Evolutionary conservation across 2,113 vertebrate genomes (phyloP).

Genomic region (Chelonoidis abingdonii): DNA sequence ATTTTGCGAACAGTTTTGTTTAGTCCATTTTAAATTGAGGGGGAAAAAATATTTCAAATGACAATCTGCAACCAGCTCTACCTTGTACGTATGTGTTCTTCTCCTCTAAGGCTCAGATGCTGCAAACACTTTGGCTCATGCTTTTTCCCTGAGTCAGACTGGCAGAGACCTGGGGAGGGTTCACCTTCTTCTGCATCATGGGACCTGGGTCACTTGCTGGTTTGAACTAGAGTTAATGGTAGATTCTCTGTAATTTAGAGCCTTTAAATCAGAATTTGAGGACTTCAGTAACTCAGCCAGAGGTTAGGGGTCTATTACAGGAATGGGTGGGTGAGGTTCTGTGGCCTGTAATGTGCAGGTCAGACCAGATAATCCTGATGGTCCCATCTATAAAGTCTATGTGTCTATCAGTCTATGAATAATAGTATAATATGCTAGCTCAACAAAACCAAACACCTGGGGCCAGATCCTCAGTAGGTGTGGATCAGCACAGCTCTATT

Average conservation of each 20-base stretch:
- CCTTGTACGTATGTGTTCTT: background rate
- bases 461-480: rapidly evolving
- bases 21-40: background rate
- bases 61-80: too few species aligned
- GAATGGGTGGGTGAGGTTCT: background rate
- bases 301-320: background rate
- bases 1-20: background rate
- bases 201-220: too few species aligned
- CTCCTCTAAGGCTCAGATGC: background rate
- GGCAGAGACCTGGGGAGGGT: too few species aligned
- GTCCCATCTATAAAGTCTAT: background rate
- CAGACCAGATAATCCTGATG: background rate
- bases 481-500: rapidly evolving
- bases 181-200: too few species aligned
- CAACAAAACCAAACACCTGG: rapidly evolving
- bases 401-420: background rate
- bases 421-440: rapidly evolving
- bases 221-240: too few species aligned
- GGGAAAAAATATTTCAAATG: background rate
- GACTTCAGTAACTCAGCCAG: background rate
- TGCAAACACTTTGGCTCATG: background rate
- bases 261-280: too few species aligned
- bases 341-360: background rate
- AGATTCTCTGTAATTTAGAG: too few species aligned
- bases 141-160: background rate